Evolutionary conservation across 2,888 invertebrate genomes (phyloP), one percentile per base, ranked within the genome.

Genomic region (Oasisia sp.): DNA sequence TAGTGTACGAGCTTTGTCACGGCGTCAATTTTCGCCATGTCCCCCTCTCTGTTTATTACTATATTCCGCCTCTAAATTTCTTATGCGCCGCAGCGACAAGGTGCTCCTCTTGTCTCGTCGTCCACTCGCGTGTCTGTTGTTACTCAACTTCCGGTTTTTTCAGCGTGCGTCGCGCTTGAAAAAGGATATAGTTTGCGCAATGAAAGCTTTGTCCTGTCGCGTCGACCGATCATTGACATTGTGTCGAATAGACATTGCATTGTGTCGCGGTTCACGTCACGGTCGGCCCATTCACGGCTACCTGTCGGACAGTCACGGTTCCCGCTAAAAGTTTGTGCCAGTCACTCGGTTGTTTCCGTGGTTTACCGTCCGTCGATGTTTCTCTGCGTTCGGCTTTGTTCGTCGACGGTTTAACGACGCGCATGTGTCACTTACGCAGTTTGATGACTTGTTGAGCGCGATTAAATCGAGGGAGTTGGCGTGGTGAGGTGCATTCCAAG

Each of bases 141-240:
- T 74, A 74, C 74, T 74, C 74, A 74, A 74, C n/a, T 74, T 74
- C 74, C 74, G 14, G 74, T 74, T 74, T 74, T 74, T 74, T 74
- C 74, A 74, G 74, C 74, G 74, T 27, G 74, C 74, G 74, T 74
- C 74, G 74, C 74, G 74, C 74, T 74, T 74, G 74, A 74, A 74
- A 74, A 74, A 74, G 74, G 74, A 74, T 74, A 19, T 74, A 74
- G 74, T 74, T 74, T 74, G 74, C 27, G 27, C n/a, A 74, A 27
- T 74, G 74, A 74, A 74, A 74, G 74, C 74, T 74, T 74, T 74
- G 74, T 74, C 74, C 74, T 74, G 74, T 74, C 74, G 27, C 27
- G 74, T 74, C 74, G 74, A 74, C 50, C 27, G 74, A 74, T 74
- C 74, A 74, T 74, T 74, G 27, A 74, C 74, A 74, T 74, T 74